Percentiles rank a stretch among this genome's conserved stretches.
These are phyloP conservation scores for Asarcornis scutulata DNA, from an alignment of 2,113 vertebrate species.

Conservation along the genomic window DNA sequence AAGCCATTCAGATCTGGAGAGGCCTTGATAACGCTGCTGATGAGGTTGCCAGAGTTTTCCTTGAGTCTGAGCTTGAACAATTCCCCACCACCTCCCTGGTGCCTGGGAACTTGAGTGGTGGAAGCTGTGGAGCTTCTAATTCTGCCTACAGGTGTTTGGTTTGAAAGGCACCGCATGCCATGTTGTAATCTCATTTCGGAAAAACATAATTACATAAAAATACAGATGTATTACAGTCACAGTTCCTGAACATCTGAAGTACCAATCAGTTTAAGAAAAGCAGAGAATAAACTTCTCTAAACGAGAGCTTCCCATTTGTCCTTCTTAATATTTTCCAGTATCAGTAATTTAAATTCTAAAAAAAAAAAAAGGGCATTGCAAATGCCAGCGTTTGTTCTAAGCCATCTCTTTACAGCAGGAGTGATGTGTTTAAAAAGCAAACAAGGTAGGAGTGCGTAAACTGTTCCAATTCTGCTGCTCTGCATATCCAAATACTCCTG, in stretches of 20 bases:
- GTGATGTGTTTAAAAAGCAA: slow-evolving; percentile 35
- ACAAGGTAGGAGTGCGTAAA: not conserved
- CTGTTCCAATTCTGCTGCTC: not conserved
- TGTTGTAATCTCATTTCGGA: slow-evolving; percentile 73
- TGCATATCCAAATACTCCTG: not conserved
- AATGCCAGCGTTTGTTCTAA: not conserved
- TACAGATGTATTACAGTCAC: slow-evolving; percentile 73
- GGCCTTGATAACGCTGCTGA: slow-evolving; percentile 73
- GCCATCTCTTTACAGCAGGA: not conserved
- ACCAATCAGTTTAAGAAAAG: not conserved
- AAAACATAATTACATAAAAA: slow-evolving; percentile 79
- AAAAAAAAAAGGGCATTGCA: not conserved
- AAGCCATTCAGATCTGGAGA: slow-evolving; percentile 73
- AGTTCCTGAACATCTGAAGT: slow-evolving; percentile 74
- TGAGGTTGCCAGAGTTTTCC: slow-evolving; percentile 67
- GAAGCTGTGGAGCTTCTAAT: slow-evolving; percentile 46
- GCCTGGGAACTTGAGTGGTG: not conserved
- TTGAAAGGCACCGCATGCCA: slow-evolving; percentile 62
- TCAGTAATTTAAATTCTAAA: slow-evolving; percentile 40
- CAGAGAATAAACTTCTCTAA: not conserved
- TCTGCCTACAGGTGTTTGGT: slow-evolving; percentile 72
- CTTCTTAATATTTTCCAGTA: slow-evolving; percentile 34
- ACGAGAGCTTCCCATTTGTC: not conserved
- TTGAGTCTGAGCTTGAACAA: slow-evolving; percentile 7
- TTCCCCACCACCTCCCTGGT: slow-evolving; percentile 10